These are phyloP conservation scores for Bubo blakistoni DNA, from an alignment of 2,113 vertebrate genomes.

Conservation along the genomic window DNA sequence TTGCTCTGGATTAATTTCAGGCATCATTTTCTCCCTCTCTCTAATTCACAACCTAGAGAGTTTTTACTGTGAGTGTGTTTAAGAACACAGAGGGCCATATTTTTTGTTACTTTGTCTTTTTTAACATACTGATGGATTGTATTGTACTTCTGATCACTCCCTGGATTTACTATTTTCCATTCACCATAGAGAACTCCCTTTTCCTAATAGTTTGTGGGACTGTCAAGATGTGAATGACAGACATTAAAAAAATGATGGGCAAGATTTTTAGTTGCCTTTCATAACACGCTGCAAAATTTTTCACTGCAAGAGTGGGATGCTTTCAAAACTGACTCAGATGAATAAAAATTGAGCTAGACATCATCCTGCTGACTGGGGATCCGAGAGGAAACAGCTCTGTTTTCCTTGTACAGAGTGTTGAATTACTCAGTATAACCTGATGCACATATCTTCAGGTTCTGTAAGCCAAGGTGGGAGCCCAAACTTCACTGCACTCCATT, in stretches of 20 bases:
- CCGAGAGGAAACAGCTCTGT: neutral
- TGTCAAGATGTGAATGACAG: neutral
- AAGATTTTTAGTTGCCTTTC: constrained; percentile 8
- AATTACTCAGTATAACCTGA: neutral
- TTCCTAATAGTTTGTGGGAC: neutral
- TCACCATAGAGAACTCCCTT: neutral
- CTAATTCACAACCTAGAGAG: constrained; percentile 3
- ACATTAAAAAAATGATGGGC: neutral
- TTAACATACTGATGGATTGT: neutral
- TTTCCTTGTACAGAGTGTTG: neutral
- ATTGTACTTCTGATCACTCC: neutral
- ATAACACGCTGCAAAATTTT: neutral
- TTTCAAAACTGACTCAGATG: constrained; percentile 27
- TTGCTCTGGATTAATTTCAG: constrained; percentile 20
- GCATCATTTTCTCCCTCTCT: neutral
- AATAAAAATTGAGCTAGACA: constrained; percentile 38
- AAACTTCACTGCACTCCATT: neutral
- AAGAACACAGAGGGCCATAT: constrained; percentile 4
- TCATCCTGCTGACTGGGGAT: neutral
- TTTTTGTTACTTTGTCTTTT: constrained; percentile 42
- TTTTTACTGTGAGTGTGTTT: constrained; percentile 11
- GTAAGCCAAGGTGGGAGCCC: neutral
- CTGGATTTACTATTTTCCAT: constrained; percentile 6
- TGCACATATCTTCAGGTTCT: neutral
- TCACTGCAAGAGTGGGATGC: neutral